A percentile compares a stretch with the other conserved stretches of the same genome.
phyloP scores from a whole-genome alignment of 2,888 invertebrate genomes.

The Galerucella calmariensis region DNA sequence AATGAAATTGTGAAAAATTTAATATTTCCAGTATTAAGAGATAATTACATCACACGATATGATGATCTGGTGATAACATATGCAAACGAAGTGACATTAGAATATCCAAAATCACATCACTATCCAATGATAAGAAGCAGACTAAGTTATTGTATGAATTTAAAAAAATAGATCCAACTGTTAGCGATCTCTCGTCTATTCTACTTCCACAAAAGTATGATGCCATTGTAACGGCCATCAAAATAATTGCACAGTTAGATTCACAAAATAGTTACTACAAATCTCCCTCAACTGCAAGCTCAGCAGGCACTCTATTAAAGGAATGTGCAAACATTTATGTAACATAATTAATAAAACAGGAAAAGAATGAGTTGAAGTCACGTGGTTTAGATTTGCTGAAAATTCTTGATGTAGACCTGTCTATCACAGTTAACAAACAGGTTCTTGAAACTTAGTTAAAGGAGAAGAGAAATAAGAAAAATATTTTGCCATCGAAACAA shows the following conservation, averaged over 20 bases:
- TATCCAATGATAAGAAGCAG: slow-evolving; percentile 15
- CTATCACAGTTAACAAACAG: background rate
- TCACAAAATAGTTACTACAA: background rate
- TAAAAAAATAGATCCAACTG: slow-evolving; percentile 2
- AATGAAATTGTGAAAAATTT: slow-evolving; percentile 8
- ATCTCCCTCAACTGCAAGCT: slow-evolving; percentile 7
- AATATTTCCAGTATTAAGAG: slow-evolving; percentile 22
- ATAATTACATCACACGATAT: slow-evolving; percentile 15
- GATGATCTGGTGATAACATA: slow-evolving; percentile 18
- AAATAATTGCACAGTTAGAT: slow-evolving; percentile 6
- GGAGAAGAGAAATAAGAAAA: background rate
- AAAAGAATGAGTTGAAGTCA: slow-evolving; percentile 1
- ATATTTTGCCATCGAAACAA: background rate
- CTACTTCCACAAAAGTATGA: slow-evolving; percentile 5
- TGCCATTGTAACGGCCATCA: background rate
- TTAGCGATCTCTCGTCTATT: background rate
- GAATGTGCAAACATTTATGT: slow-evolving; percentile 12
- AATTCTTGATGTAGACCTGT: slow-evolving; percentile 7
- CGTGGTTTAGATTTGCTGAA: slow-evolving; percentile 1
- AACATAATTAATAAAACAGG: slow-evolving; percentile 9
- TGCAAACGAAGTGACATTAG: slow-evolving; percentile 20
- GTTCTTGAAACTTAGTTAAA: background rate
- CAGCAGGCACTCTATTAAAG: slow-evolving; percentile 10
- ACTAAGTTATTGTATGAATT: background rate
- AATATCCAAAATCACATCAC: slow-evolving; percentile 19